phyloP scores from a whole-genome alignment of 2,888 invertebrate genomes.

The Phalangium opilio region DNA sequence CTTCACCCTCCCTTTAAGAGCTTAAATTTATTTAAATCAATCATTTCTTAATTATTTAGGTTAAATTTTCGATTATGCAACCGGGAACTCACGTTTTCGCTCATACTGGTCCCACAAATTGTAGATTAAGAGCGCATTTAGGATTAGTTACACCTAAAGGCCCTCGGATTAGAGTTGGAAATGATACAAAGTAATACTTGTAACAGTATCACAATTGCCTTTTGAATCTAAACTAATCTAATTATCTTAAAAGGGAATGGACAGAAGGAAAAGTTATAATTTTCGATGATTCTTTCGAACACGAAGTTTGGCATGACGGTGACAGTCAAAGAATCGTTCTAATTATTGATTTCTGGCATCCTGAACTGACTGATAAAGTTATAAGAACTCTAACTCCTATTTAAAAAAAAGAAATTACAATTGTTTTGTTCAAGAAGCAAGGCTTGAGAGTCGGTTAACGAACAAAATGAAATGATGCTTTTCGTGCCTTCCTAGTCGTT shows the following conservation, averaged over 20 bases:
- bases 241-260: conserved; percentile 41
- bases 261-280: conserved; percentile 55
- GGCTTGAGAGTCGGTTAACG: no score
- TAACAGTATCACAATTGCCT: no score
- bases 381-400: conserved; percentile 29
- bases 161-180: conserved; percentile 56
- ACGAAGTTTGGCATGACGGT: conserved; percentile 87
- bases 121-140: conserved; percentile 64
- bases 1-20: no score
- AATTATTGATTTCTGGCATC: conserved; percentile 84
- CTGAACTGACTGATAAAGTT: conserved; percentile 52
- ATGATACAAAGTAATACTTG: conserved; percentile 51
- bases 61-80: conserved; percentile 71
- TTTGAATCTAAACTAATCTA: no score
- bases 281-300: conserved; percentile 87
- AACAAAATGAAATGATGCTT: no score
- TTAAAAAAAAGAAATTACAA: conserved; percentile 20
- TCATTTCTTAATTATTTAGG: no score
- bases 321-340: conserved; percentile 55
- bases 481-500: no score
- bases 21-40: no score
- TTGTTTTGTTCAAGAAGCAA: no score
- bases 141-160: conserved; percentile 59
- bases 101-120: conserved; percentile 80
- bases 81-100: conserved; percentile 72